A percentile compares a stretch with the other conserved stretches of the same genome.
phyloP scores from a whole-genome alignment of 2,797 vertebrate genomes.

The Oreochromis mossambicus region DNA sequence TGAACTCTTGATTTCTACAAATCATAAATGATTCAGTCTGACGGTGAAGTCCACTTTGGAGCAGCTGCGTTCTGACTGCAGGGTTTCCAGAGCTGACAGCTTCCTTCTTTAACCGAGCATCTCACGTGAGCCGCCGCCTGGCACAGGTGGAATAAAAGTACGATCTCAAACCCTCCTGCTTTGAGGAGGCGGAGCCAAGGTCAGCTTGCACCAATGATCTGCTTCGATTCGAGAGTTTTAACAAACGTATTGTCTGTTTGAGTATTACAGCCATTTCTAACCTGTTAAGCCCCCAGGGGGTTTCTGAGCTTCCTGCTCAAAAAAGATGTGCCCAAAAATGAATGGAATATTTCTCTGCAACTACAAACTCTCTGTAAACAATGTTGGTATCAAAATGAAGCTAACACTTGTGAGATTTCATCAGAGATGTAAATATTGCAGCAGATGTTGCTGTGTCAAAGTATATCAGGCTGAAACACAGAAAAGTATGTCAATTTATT shows the following conservation, averaged over 20 bases:
- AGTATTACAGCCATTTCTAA: neutral
- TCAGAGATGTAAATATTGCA: no score
- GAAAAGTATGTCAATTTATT: no score
- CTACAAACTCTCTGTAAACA: no score
- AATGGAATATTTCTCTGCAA: no score
- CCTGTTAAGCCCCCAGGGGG: neutral
- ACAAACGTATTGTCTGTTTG: neutral
- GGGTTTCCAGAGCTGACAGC: neutral
- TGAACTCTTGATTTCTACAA: neutral
- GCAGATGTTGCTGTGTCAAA: no score
- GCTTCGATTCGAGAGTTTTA: rapidly evolving
- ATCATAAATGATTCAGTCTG: neutral
- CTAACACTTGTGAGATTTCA: no score
- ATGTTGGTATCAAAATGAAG: no score
- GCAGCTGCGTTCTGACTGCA: neutral
- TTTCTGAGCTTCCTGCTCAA: neutral
- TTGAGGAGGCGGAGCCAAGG: neutral
- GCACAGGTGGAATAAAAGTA: neutral
- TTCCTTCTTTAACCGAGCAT: rapidly evolving
- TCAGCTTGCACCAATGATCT: neutral
- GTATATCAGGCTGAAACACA: no score
- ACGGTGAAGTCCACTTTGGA: neutral
- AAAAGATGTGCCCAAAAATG: neutral
- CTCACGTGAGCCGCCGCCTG: neutral
- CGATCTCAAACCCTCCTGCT: neutral